Evolutionary conservation across 2,797 vertebrate species (phyloP).

Genomic region (Neomorphus geoffroyi): DNA sequence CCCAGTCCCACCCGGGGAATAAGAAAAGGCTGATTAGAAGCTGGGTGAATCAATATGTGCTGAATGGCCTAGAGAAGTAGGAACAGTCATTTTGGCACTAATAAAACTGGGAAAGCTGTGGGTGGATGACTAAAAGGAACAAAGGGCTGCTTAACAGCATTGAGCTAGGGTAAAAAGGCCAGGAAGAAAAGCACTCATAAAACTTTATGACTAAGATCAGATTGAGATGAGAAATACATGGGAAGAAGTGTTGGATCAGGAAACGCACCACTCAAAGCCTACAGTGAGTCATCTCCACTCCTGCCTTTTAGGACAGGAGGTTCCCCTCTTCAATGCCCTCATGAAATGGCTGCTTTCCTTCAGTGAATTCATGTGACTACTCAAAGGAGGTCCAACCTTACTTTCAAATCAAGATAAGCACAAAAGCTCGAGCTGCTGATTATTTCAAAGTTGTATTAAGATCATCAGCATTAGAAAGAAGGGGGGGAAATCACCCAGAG

Average conservation of each 20-base stretch:
- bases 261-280: neutral
- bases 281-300: accelerated
- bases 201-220: constrained; percentile 59
- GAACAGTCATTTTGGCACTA: constrained; percentile 39
- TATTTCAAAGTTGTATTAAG: neutral
- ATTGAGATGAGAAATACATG: constrained; percentile 15
- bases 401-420: neutral
- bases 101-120: constrained; percentile 70
- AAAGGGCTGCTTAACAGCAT: constrained; percentile 52
- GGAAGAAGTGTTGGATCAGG: constrained; percentile 20
- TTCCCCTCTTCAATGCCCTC: neutral
- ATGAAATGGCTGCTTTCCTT: neutral
- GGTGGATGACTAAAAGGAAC: constrained; percentile 69
- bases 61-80: constrained; percentile 41
- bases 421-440: accelerated
- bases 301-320: neutral
- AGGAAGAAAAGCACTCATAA: constrained; percentile 53
- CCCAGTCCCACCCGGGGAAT: neutral
- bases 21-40: constrained; percentile 45
- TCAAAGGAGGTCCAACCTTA: neutral
- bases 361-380: neutral
- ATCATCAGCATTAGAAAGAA: neutral
- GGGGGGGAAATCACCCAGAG: neutral
- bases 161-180: constrained; percentile 60
- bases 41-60: constrained; percentile 39